phyloP scores from a whole-genome alignment of 1,140 invertebrate genomes.

The Paramacrobiotus metropolitanus region DNA sequence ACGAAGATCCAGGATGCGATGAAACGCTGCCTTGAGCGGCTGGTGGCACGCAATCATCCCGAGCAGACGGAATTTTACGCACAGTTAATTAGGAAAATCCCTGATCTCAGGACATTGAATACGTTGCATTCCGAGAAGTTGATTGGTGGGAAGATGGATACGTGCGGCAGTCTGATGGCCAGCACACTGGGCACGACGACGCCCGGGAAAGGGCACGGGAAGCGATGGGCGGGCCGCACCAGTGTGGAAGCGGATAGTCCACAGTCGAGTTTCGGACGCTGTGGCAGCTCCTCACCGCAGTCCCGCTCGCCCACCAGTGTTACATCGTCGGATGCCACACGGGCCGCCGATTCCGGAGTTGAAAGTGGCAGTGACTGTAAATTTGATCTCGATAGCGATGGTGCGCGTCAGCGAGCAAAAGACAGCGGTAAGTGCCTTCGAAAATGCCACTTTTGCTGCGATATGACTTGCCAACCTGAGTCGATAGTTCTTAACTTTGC shows the following conservation, averaged over 20 bases:
- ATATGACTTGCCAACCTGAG: no score
- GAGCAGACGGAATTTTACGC: conserved; percentile 47
- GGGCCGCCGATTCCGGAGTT: background rate
- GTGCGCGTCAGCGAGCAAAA: background rate
- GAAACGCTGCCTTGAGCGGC: conserved; percentile 56
- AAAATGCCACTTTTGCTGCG: background rate
- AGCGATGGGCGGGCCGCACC: background rate
- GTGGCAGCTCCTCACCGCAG: background rate
- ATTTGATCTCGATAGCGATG: background rate
- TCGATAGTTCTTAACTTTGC: no score
- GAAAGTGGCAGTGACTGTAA: background rate
- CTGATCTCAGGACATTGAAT: conserved; percentile 76
- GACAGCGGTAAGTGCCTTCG: background rate
- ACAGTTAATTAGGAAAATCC: conserved; percentile 74
- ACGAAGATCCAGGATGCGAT: conserved; percentile 72
- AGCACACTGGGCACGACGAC: no score
- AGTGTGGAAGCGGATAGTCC: conserved; percentile 6
- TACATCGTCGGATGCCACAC: background rate
- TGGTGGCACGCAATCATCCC: conserved; percentile 48
- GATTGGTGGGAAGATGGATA: conserved; percentile 65
- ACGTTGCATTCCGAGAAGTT: conserved; percentile 86
- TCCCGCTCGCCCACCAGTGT: conserved; percentile 4
- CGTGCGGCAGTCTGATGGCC: conserved; percentile 22
- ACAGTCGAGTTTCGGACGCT: conserved; percentile 1
- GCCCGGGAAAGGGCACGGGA: background rate